These are phyloP conservation scores for Oryctes rhinoceros DNA, from an alignment of 1,140 invertebrate species.

Conservation along the genomic window DNA sequence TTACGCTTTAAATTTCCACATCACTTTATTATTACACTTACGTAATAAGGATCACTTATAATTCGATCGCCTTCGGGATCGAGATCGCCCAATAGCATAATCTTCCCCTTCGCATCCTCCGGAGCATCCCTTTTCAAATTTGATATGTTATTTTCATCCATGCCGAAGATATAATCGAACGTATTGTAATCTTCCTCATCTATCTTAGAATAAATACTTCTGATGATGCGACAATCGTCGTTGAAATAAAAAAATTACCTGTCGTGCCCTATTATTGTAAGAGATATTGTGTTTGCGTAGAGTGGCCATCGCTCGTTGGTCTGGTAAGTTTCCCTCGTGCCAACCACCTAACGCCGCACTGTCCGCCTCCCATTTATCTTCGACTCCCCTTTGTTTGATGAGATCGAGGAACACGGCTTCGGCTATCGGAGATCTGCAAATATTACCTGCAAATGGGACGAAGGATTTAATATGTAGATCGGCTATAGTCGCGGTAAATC, in stretches of 20 bases:
- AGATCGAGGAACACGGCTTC: constrained; percentile 87
- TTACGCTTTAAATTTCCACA: neutral
- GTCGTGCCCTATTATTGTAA: constrained; percentile 79
- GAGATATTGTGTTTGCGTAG: constrained; percentile 77
- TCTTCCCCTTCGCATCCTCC: constrained; percentile 69
- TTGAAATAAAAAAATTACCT: constrained; percentile 62
- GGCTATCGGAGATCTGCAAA: constrained; percentile 94
- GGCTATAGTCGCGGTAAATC: constrained; percentile 60
- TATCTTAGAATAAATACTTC: constrained; percentile 20
- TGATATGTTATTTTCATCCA: constrained; percentile 85
- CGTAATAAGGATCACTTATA: constrained; percentile 91
- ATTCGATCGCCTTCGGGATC: constrained; percentile 80
- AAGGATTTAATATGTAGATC: constrained; percentile 36
- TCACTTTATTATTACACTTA: constrained; percentile 60
- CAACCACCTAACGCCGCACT: constrained; percentile 87
- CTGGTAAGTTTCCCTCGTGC: constrained; percentile 85
- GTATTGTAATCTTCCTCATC: constrained; percentile 72
- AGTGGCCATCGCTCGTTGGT: constrained; percentile 76
- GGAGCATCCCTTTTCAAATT: constrained; percentile 69
- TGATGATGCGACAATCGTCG: neutral
- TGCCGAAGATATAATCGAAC: constrained; percentile 90
- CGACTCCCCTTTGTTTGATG: constrained; percentile 61
- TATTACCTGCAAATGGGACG: constrained; percentile 74
- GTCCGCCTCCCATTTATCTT: constrained; percentile 78
- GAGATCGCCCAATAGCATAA: constrained; percentile 82